phyloP scores from a whole-genome alignment of 2,113 vertebrate genomes.

The Leptodactylus fuscus region DNA sequence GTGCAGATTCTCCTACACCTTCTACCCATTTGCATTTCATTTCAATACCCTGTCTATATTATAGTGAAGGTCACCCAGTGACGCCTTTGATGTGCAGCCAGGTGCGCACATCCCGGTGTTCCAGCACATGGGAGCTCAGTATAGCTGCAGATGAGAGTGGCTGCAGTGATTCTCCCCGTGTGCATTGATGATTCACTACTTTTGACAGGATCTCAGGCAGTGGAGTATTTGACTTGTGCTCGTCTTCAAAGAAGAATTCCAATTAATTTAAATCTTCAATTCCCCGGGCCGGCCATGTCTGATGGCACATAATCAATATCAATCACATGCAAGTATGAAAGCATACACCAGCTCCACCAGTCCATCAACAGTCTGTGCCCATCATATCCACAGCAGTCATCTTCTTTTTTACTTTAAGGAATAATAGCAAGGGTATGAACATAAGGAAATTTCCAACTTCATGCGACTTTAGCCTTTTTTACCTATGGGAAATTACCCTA shows the following conservation, averaged over 20 bases:
- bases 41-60: not conserved
- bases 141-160: not conserved
- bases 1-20: not conserved
- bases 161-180: not conserved
- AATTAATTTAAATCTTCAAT: conserved; percentile 47
- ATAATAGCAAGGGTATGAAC: not conserved
- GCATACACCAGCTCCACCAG: conserved; percentile 4
- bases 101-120: not conserved
- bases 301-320: conserved; percentile 49
- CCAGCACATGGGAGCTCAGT: not conserved
- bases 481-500: not conserved
- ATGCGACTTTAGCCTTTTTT: not conserved
- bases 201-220: conserved; percentile 2
- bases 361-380: not conserved
- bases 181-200: conserved; percentile 17
- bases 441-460: not conserved
- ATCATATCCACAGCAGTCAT: conserved; percentile 3
- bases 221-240: not conserved
- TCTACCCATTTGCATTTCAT: not conserved
- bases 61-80: not conserved
- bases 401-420: not conserved
- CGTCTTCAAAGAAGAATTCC: conserved; percentile 49
- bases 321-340: conserved; percentile 33
- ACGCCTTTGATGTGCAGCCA: conserved; percentile 14
- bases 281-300: conserved; percentile 10